phyloP scores from a whole-genome alignment of 2,797 vertebrate species.

The Gephyroberyx darwinii region DNA sequence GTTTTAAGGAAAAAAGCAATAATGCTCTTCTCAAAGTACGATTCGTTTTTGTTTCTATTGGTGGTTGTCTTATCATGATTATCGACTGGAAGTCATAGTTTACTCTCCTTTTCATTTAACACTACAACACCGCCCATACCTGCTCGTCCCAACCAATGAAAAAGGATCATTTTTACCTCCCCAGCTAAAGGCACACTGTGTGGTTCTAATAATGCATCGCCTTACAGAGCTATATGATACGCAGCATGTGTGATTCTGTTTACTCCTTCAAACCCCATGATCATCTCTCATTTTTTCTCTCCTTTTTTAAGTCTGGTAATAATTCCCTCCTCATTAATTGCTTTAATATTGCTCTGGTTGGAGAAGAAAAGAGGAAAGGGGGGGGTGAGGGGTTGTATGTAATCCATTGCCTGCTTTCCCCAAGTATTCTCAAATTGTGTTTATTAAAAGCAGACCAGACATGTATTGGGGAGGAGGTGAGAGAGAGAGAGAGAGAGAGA shows the following conservation, averaged over 20 bases:
- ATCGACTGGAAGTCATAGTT: too few species aligned
- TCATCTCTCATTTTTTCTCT: neutral
- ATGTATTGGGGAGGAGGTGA: neutral
- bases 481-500: neutral
- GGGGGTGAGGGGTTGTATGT: constrained; percentile 25
- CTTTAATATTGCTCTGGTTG: constrained; percentile 58
- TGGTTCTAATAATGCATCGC: too few species aligned
- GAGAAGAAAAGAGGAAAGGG: constrained; percentile 22
- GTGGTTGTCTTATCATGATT: too few species aligned
- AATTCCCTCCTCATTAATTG: constrained; percentile 57
- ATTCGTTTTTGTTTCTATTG: too few species aligned
- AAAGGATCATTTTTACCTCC: too few species aligned
- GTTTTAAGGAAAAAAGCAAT: too few species aligned
- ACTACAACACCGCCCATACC: too few species aligned
- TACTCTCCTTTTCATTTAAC: too few species aligned
- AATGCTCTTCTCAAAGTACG: too few species aligned
- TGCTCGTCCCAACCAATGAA: too few species aligned
- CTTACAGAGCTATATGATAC: too few species aligned
- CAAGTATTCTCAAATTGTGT: constrained; percentile 25
- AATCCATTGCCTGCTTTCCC: constrained; percentile 35
- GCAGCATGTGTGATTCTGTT: neutral
- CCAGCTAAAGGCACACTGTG: too few species aligned
- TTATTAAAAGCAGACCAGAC: constrained; percentile 25
- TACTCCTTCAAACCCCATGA: neutral
- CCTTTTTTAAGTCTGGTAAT: constrained; percentile 47